A percentile compares a stretch with the other conserved stretches of the same genome.
Evolutionary conservation across 2,797 vertebrate genomes (phyloP).

Genomic region (Martes flavigula): DNA sequence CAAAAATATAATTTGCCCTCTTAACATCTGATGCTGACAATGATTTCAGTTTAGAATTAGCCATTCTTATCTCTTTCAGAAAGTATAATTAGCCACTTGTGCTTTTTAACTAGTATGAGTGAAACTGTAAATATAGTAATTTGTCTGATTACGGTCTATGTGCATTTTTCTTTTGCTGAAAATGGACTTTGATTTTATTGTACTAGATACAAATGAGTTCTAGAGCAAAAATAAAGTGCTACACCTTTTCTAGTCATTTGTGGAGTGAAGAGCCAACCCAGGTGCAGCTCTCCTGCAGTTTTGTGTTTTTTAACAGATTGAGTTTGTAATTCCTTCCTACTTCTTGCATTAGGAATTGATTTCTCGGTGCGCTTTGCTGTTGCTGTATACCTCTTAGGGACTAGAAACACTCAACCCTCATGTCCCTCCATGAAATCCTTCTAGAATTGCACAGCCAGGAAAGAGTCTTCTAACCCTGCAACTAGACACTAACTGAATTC

Average conservation of each 20-base stretch:
- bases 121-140: neutral
- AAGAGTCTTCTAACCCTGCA: neutral
- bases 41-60: neutral
- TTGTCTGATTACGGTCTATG: neutral
- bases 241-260: neutral
- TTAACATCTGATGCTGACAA: neutral
- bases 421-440: neutral
- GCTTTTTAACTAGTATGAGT: neutral
- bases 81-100: neutral
- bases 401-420: neutral
- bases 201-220: neutral
- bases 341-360: neutral
- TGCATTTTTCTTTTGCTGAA: neutral
- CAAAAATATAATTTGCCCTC: neutral
- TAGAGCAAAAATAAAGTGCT: neutral
- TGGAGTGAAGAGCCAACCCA: neutral
- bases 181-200: conserved; percentile 36
- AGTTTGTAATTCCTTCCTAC: neutral
- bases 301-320: neutral
- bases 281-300: neutral
- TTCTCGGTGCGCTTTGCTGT: neutral
- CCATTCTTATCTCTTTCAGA: neutral
- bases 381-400: neutral
- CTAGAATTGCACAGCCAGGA: neutral
- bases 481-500: neutral